A percentile compares a stretch with the other conserved stretches of the same genome.
Conservation (phyloP, 2,888 invertebrate genomes). For the Temnothorax ravouxi region DNA sequence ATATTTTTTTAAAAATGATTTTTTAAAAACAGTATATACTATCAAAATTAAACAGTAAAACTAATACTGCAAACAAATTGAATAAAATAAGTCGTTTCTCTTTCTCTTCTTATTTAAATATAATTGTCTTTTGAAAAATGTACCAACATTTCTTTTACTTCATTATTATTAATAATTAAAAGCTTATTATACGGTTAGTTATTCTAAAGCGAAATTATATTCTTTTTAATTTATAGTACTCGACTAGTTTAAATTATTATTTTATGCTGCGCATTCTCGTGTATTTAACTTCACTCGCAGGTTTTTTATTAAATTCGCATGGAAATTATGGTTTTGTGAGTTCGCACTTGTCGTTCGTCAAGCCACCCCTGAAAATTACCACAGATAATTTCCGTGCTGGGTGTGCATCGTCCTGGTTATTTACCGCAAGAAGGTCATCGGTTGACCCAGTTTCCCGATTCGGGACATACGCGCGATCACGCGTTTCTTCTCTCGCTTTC, state of each 20-base stretch:
- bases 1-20: neutral
- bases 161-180: neutral
- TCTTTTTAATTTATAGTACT: neutral
- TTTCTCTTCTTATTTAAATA: neutral
- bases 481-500: constrained; percentile 17
- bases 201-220: neutral
- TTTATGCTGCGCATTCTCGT: neutral
- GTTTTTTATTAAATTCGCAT: constrained; percentile 25
- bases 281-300: neutral
- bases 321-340: neutral
- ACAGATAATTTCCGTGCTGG: constrained; percentile 55
- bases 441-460: constrained; percentile 82
- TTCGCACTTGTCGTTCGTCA: constrained; percentile 27
- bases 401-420: constrained; percentile 72
- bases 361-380: constrained; percentile 53
- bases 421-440: constrained; percentile 82
- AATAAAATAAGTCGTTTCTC: neutral
- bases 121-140: neutral
- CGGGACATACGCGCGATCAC: constrained; percentile 64
- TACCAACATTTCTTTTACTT: neutral
- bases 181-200: neutral
- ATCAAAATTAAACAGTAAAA: constrained; percentile 5
- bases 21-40: neutral
- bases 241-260: neutral
- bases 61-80: neutral